Evolutionary conservation across 1,140 invertebrate species (phyloP), one percentile per base, ranked within the genome.

Genomic region (Bombus waltoni): DNA sequence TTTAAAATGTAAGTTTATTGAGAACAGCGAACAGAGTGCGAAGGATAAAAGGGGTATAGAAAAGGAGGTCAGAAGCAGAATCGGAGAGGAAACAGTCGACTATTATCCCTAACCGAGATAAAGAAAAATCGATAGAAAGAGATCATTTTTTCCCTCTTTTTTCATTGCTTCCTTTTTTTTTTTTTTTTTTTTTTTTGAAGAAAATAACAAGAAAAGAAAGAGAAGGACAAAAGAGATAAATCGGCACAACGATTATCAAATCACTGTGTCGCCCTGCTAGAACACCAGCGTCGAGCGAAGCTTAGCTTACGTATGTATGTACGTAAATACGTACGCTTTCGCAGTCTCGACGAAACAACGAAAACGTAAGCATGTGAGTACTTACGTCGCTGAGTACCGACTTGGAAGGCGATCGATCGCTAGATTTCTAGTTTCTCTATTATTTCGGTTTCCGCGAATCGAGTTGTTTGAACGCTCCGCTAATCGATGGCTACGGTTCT

Each of bases 1-100:
- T 88, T 79, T 72, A 18, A 87, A 80, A 83, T 68, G 47, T 32
- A 81, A 79, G 8, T n/a, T 38, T 71, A 57, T 77, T n/a, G 66
- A 87, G 59, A 83, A 78, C 40, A 38, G 32, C 22, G 72, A 35
- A 38, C 57, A 38, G 42, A 47, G 42, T 6, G 25, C 28, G 22
- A 35, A 22, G 72, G 81, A 78, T 28, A 59, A 71, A 70, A 72
- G 38, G 32, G 59, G 66, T n/a, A 1, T 32, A 47, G 32, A n/a
- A 25, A 25, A 57, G n/a, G 25, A 53, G 32, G 25, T 40, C 10
- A 44, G 75, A 78, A 32, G 25, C 13, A 32, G 38, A 42, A 44
- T 35, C n/a, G 40, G 15, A 47, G 40, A 77, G 44, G 35, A 68
- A 6, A 38, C 28, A 32, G 8, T 42, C 38, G 62, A 22, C 38